Conservation (phyloP, 1,140 invertebrate species). For the Apis florea region DNA sequence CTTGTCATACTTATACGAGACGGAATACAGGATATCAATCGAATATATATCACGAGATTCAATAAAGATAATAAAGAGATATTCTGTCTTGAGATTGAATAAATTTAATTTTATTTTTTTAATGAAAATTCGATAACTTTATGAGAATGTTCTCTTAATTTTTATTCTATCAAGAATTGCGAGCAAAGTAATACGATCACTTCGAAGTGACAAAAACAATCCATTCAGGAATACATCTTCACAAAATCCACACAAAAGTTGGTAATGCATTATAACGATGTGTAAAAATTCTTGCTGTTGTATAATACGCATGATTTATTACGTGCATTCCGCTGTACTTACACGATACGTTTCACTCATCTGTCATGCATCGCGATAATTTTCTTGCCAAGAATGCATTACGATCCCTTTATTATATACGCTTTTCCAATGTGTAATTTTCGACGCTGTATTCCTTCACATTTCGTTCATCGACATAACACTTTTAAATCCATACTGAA, state of each 20-base stretch:
- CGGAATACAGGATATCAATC: too few species aligned
- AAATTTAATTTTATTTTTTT: too few species aligned
- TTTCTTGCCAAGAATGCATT: background rate
- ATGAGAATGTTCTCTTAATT: too few species aligned
- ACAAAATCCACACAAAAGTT: background rate
- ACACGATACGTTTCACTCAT: constrained; percentile 11
- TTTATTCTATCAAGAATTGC: too few species aligned
- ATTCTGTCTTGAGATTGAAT: too few species aligned
- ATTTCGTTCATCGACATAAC: background rate
- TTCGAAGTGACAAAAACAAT: too few species aligned
- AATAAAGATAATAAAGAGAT: too few species aligned
- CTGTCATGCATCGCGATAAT: constrained; percentile 7
- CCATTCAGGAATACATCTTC: background rate
- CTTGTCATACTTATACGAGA: too few species aligned
- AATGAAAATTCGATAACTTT: too few species aligned
- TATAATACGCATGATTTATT: constrained; percentile 24
- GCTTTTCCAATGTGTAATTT: background rate
- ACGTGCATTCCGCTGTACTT: background rate
- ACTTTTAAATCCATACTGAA: background rate
- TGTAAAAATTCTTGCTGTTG: background rate
- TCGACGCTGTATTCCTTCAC: background rate
- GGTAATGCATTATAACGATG: background rate
- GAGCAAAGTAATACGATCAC: too few species aligned
- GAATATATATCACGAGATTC: too few species aligned
- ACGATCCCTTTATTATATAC: background rate